Evolutionary conservation across 92 coral and sea anemone genomes (phyloP), one percentile per base, ranked within the genome.

Genomic region (Porites evermanni): DNA sequence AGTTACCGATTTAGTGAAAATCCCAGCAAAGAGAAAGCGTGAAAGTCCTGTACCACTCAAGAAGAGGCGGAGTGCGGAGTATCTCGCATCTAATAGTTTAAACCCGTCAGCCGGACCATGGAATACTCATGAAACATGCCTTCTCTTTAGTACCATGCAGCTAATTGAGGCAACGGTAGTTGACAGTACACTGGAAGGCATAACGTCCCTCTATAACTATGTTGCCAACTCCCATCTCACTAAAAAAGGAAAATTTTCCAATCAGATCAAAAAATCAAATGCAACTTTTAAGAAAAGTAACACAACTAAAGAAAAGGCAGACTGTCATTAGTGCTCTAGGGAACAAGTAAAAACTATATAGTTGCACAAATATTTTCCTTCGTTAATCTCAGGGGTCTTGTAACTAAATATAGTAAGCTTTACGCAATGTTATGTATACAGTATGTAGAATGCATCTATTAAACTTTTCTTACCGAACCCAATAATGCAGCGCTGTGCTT

Each of bases 21-120:
- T 44, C 3, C 21, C 65, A 8, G 50, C 0, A 44, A 75, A 47
- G 72, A 83, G 78, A 83, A 53, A 47, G n/a, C 64, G 86, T 4
- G 76, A 81, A 8, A 69, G 23, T 68, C 86, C 86, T 26, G 53
- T 44, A 13, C 75, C 86, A 47, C 69, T 16, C 79, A 81, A 81
- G 10, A 67, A 69, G 77, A 13, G 20, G 53, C 10, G 78, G 38
- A 74, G 80, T n/a, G 69, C 78, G 12, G 87, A 83, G 14, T 83
- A 21, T 56, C 58, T 53, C 20, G 83, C 72, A 18, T 63, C 70
- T 7, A 32, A 78, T 6, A 60, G 83, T 16, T 19, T 10, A 11
- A 13, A 78, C 44, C 72, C 72, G 1, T n/a, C 24, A 66, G 8
- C 7, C 4, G 71, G 72, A 13, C 72, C 72, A 64, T 78, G 83